Evolutionary conservation across 2,888 invertebrate species (phyloP).

Genomic region (Aphidoletes aphidimyza): DNA sequence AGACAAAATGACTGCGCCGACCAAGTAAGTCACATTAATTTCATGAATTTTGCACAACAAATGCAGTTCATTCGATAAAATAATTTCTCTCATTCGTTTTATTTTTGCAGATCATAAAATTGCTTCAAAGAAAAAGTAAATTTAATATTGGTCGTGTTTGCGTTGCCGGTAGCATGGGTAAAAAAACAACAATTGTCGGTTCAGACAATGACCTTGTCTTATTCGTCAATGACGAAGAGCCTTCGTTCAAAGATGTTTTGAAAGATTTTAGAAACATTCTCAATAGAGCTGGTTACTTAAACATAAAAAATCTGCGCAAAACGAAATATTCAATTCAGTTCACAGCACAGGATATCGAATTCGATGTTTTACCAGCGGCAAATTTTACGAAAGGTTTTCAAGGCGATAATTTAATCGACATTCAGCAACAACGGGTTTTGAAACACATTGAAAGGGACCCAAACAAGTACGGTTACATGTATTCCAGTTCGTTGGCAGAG

Average conservation of each 20-base stretch:
- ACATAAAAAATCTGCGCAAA: not conserved
- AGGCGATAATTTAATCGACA: not conserved
- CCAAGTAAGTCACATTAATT: slow-evolving; percentile 42
- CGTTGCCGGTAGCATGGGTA: slow-evolving; percentile 42
- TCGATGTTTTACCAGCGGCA: slow-evolving; percentile 27
- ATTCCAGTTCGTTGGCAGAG: slow-evolving; percentile 50
- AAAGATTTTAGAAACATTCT: slow-evolving; percentile 22
- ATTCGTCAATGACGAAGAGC: slow-evolving; percentile 6
- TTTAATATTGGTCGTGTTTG: slow-evolving; percentile 50
- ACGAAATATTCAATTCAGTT: slow-evolving; percentile 45
- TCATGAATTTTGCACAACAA: not conserved
- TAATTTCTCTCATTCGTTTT: not conserved
- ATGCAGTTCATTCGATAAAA: not conserved
- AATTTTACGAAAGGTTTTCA: not conserved
- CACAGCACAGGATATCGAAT: not conserved
- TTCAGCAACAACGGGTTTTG: not conserved
- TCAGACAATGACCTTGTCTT: slow-evolving; percentile 35
- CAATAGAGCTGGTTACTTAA: not conserved
- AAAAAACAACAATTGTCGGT: slow-evolving; percentile 11
- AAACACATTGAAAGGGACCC: not conserved
- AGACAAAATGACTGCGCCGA: not conserved
- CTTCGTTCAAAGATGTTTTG: slow-evolving; percentile 37
- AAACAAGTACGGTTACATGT: slow-evolving; percentile 27
- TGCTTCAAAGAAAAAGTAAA: slow-evolving; percentile 40
- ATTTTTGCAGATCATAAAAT: slow-evolving; percentile 26